phyloP scores from a whole-genome alignment of 2,797 vertebrate species.

The Prionace glauca region DNA sequence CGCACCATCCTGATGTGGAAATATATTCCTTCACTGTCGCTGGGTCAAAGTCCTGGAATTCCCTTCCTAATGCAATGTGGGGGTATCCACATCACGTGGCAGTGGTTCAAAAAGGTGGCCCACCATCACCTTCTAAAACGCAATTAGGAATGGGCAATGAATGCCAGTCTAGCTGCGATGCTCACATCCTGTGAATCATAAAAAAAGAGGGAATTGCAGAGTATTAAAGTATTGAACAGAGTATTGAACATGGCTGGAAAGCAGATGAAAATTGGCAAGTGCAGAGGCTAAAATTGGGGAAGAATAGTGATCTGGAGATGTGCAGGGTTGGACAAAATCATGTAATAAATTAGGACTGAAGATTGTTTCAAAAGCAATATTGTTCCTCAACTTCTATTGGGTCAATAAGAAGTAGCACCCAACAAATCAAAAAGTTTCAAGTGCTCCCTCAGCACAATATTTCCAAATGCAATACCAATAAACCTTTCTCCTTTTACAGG shows the following conservation, averaged over 20 bases:
- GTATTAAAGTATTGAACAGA: too few species aligned
- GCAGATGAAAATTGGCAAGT: not conserved
- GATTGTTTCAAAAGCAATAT: not conserved
- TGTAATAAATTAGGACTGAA: not conserved
- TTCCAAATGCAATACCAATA: not conserved
- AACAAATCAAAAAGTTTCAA: conserved; percentile 2
- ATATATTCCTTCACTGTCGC: not conserved
- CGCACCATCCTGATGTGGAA: not conserved
- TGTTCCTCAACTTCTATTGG: not conserved
- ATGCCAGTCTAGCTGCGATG: not conserved
- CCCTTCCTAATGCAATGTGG: not conserved
- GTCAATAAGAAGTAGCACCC: not conserved
- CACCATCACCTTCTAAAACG: not conserved
- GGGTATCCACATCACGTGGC: not conserved
- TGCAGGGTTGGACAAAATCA: not conserved
- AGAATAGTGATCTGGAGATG: not conserved
- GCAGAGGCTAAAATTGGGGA: not conserved
- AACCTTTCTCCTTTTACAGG: not conserved
- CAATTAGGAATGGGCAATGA: not conserved
- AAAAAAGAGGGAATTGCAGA: not conserved
- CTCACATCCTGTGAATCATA: not conserved
- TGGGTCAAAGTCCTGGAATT: not conserved
- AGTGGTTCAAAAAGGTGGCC: not conserved
- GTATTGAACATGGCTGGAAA: not conserved
- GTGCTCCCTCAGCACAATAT: not conserved